phyloP scores from a whole-genome alignment of 2,888 invertebrate species.

The Bellardia bayeri region DNA sequence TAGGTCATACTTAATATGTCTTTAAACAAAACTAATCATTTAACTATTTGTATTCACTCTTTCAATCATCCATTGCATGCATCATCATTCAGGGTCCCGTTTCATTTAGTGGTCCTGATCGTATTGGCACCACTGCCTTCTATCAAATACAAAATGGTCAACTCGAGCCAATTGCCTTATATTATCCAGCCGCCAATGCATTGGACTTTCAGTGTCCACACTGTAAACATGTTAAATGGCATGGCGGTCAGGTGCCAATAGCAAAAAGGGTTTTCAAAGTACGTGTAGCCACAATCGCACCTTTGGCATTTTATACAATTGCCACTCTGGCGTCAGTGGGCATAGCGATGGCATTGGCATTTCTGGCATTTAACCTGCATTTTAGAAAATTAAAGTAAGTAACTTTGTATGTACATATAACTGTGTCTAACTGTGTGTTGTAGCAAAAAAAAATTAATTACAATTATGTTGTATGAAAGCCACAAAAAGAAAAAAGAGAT shows the following conservation, averaged over 20 bases:
- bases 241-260: conserved; percentile 91
- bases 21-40: neutral
- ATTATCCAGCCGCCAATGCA: conserved; percentile 86
- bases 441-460: neutral
- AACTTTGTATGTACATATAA: neutral
- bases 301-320: conserved; percentile 90
- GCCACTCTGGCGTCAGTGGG: conserved; percentile 90
- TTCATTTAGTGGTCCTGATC: conserved; percentile 94
- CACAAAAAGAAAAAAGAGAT: neutral
- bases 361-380: conserved; percentile 92
- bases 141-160: conserved; percentile 94
- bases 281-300: conserved; percentile 91
- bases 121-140: conserved; percentile 94
- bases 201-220: conserved; percentile 89
- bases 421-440: neutral
- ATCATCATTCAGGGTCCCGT: conserved; percentile 90
- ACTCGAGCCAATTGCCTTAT: conserved; percentile 90
- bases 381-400: conserved; percentile 92
- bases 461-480: conserved; percentile 41
- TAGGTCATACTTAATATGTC: neutral
- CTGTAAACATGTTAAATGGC: conserved; percentile 89
- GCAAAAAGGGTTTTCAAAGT: conserved; percentile 91
- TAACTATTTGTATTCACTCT: neutral
- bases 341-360: conserved; percentile 89
- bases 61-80: neutral